These are phyloP conservation scores for Athene cunicularia DNA, from an alignment of 2,113 vertebrate species.

Conservation along the genomic window DNA sequence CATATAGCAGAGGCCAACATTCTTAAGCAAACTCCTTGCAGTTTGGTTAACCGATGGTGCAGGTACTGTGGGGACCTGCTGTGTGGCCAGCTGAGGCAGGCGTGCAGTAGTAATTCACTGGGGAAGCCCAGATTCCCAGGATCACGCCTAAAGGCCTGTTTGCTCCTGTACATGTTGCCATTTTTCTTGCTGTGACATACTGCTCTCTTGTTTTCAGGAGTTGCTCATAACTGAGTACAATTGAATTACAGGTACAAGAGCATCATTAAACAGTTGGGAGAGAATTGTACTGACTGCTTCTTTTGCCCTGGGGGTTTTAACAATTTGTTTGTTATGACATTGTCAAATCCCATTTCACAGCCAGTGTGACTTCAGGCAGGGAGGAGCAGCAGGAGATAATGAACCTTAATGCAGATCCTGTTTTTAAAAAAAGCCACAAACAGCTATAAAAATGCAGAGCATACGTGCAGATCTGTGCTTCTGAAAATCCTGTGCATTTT, in stretches of 20 bases:
- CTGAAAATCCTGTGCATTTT: neutral
- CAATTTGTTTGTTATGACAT: neutral
- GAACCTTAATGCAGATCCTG: neutral
- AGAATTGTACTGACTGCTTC: neutral
- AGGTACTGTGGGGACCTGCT: neutral
- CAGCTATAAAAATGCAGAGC: neutral
- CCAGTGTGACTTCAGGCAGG: neutral
- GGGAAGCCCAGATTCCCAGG: neutral
- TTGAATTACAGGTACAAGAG: neutral
- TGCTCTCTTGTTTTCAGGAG: neutral
- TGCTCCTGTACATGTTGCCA: fast-evolving
- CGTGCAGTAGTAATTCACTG: neutral
- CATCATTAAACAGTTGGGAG: neutral
- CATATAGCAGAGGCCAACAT: neutral
- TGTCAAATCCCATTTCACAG: neutral
- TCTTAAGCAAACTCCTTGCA: neutral
- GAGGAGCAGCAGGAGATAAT: neutral
- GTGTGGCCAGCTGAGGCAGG: neutral
- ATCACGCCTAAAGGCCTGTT: neutral
- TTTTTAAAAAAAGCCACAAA: neutral
- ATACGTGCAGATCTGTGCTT: neutral
- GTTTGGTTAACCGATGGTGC: neutral
- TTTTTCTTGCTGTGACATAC: neutral
- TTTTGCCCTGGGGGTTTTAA: neutral
- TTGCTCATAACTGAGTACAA: neutral